Percentiles rank a stretch among this genome's conserved stretches.
These are phyloP conservation scores for Odontothrips loti DNA, from an alignment of 2,888 invertebrate species.

Conservation along the genomic window DNA sequence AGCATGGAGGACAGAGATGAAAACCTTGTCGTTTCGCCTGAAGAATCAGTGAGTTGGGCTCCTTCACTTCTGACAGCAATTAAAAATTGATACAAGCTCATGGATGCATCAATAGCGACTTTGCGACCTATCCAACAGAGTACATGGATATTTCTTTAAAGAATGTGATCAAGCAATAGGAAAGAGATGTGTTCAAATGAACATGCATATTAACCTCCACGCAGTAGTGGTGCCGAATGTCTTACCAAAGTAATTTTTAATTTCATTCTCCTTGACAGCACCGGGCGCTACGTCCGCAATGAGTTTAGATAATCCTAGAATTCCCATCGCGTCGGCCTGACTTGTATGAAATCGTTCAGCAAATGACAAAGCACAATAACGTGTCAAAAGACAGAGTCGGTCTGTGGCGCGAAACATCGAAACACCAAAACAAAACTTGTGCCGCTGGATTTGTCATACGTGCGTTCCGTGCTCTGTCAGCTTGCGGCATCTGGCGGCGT, in stretches of 20 bases:
- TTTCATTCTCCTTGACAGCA: constrained; percentile 91
- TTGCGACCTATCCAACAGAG: constrained; percentile 70
- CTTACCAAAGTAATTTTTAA: constrained; percentile 95
- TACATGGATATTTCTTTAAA: constrained; percentile 27
- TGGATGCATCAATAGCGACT: constrained; percentile 97
- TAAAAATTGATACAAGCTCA: constrained; percentile 98
- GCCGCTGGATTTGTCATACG: not conserved
- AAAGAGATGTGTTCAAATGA: not conserved
- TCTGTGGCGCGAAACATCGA: not conserved
- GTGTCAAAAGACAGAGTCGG: not conserved
- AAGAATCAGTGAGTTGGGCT: constrained; percentile 83
- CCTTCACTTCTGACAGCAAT: constrained; percentile 96
- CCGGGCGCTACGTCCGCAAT: constrained; percentile 90
- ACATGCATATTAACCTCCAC: not conserved
- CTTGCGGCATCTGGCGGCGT: not conserved
- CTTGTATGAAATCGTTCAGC: not conserved
- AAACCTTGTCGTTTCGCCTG: constrained; percentile 94
- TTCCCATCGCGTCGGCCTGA: constrained; percentile 70
- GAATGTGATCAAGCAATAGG: not conserved
- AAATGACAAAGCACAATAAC: not conserved
- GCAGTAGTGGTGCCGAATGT: constrained; percentile 27
- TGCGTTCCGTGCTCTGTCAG: not conserved
- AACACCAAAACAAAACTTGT: not conserved
- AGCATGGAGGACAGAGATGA: not conserved
- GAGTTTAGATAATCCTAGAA: constrained; percentile 88